Evolutionary conservation across 2,113 vertebrate species (phyloP), one percentile per base, ranked within the genome.

Genomic region (Oplegnathus fasciatus): DNA sequence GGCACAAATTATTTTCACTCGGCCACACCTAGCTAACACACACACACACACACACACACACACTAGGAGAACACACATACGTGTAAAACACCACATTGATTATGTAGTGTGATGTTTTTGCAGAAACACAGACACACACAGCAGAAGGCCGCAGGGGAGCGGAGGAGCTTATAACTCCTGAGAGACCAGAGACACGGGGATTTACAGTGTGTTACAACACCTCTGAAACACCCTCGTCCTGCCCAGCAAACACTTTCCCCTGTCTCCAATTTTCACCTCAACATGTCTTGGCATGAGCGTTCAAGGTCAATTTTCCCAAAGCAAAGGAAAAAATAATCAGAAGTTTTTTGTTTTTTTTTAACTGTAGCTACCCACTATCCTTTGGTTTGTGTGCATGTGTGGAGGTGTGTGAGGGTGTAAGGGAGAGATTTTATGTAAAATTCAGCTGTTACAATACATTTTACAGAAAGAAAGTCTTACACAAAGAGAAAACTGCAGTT

Each of bases 211-310:
- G 76, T 75, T 32, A 52, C 65, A 37, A 65, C 87, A 86, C 87
- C 72, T 78, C 62, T 1, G 34, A 65, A 80, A 83, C 79, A 91
- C 44, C 32, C 37, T 62, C 17, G 3, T 5, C 28, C 10, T 48
- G 26, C 17, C 37, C 24, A 24, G 34, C 32, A 17, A 44, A 71
- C 80, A 66, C 76, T 13, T 30, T 64, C 40, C n/a, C 40, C 55
- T 18, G 8, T 20, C 40, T 83, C 68, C 58, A 83, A 85, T 94
- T 92, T 89, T 68, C 90, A 86, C 83, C 85, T 90, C 89, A 10
- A 75, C 76, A 15, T 44, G 66, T 20, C 24, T 44, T 48, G 17
- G 11, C 71, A 26, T 34, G 26, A 82, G 30, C 24, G n/a, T 64
- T 52, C 5, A 11, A 71, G 55, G 82, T 74, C 67, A 48, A 44